Conservation (phyloP, 2,888 invertebrate species). For the Onthophagus sagittarius region DNA sequence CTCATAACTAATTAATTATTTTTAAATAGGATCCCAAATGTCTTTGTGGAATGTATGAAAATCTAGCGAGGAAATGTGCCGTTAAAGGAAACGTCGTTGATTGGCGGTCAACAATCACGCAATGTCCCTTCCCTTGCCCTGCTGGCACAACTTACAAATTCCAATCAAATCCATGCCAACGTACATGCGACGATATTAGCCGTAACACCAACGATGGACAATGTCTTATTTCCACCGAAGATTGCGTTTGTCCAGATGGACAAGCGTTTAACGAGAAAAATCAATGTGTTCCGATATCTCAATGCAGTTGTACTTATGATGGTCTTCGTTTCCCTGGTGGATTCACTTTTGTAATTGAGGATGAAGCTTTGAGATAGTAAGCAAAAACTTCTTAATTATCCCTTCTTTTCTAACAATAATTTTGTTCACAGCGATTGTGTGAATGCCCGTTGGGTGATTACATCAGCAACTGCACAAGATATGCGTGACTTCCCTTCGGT, state of each 20-base stretch:
- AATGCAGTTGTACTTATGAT: constrained; percentile 13
- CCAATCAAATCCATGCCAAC: background rate
- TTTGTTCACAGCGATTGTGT: constrained; percentile 52
- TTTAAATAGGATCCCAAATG: constrained; percentile 36
- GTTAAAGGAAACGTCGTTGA: constrained; percentile 1
- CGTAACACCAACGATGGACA: background rate
- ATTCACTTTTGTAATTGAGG: background rate
- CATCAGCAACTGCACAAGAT: constrained; percentile 56
- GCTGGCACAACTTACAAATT: constrained; percentile 12
- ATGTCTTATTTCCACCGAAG: constrained; percentile 10
- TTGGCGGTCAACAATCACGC: constrained; percentile 6
- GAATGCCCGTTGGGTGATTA: constrained; percentile 64
- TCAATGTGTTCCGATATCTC: constrained; percentile 6
- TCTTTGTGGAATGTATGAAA: constrained; percentile 2
- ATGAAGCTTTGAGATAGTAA: background rate
- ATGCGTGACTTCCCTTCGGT: constrained; percentile 35
- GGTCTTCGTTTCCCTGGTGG: constrained; percentile 25
- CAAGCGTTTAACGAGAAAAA: constrained; percentile 7
- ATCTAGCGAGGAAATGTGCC: constrained; percentile 10
- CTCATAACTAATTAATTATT: background rate
- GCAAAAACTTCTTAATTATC: background rate
- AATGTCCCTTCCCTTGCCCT: constrained; percentile 12
- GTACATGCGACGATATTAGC: constrained; percentile 13
- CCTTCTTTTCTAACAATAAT: background rate
- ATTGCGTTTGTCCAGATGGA: constrained; percentile 12